Conservation (phyloP, 2,888 invertebrate genomes). For the Pammene aurita region DNA sequence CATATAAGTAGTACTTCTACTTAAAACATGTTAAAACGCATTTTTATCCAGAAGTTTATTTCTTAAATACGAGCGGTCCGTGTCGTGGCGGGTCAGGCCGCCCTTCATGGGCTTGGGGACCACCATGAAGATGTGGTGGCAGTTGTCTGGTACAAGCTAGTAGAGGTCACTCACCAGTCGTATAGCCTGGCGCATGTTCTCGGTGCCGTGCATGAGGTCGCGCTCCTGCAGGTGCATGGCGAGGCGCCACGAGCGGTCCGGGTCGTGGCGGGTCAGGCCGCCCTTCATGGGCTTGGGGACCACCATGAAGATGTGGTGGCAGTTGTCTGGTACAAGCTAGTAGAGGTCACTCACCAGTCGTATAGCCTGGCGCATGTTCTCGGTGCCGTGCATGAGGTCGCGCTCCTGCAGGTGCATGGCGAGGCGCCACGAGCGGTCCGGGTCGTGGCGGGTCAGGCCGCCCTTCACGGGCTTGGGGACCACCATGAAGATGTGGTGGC, state of each 20-base stretch:
- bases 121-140: no score
- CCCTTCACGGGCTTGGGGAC: constrained; percentile 51
- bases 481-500: no score
- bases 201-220: constrained; percentile 65
- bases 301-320: no score
- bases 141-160: no score
- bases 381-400: constrained; percentile 65
- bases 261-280: constrained; percentile 46
- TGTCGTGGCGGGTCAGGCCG: constrained; percentile 46
- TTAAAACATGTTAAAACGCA: no score
- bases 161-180: constrained; percentile 60
- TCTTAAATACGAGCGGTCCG: constrained; percentile 58
- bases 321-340: no score
- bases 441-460: constrained; percentile 46
- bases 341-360: constrained; percentile 60
- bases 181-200: constrained; percentile 68
- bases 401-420: constrained; percentile 81
- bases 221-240: constrained; percentile 81
- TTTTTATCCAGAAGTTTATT: no score
- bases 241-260: constrained; percentile 76
- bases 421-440: constrained; percentile 76
- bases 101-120: constrained; percentile 51
- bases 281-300: constrained; percentile 51
- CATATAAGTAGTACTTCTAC: no score
- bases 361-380: constrained; percentile 68